A percentile compares a stretch with the other conserved stretches of the same genome.
phyloP scores from a whole-genome alignment of 2,797 vertebrate genomes.

The Epinephelus coioides region DNA sequence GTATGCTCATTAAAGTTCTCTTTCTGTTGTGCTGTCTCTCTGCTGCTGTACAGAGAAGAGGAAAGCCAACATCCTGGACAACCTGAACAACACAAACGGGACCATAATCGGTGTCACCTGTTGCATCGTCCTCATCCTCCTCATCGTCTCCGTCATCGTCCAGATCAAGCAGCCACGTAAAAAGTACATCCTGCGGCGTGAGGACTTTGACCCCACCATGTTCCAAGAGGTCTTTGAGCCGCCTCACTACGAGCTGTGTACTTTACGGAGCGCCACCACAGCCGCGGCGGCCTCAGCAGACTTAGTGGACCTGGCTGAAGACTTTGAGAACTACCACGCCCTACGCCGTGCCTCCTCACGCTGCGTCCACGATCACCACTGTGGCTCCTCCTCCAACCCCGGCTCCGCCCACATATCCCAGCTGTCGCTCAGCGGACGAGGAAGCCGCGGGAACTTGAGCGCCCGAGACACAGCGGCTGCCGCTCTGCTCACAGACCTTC shows the following conservation, averaged over 20 bases:
- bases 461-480: constrained; percentile 89
- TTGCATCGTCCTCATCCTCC: constrained; percentile 96
- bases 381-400: constrained; percentile 88
- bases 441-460: constrained; percentile 92
- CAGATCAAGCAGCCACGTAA: constrained; percentile 99
- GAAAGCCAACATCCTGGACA: constrained; percentile 96
- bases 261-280: constrained; percentile 89
- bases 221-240: constrained; percentile 99
- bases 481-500: constrained; percentile 92
- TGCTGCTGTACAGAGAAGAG: constrained; percentile 89
- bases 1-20: constrained; percentile 1
- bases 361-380: constrained; percentile 98
- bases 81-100: constrained; percentile 98
- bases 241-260: constrained; percentile 97
- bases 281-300: constrained; percentile 89
- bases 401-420: constrained; percentile 81
- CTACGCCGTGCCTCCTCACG: constrained; percentile 95
- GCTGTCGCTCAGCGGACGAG: constrained; percentile 78
- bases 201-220: constrained; percentile 97
- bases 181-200: constrained; percentile 95
- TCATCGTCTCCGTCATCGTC: constrained; percentile 95
- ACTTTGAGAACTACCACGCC: constrained; percentile 96
- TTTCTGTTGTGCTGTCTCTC: constrained; percentile 37
- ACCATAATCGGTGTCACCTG: constrained; percentile 97
- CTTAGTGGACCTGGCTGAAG: constrained; percentile 94